Evolutionary conservation across 53 echinoderm and acorn worm genomes (phyloP).

Genomic region (Apostichopus leukothele): DNA sequence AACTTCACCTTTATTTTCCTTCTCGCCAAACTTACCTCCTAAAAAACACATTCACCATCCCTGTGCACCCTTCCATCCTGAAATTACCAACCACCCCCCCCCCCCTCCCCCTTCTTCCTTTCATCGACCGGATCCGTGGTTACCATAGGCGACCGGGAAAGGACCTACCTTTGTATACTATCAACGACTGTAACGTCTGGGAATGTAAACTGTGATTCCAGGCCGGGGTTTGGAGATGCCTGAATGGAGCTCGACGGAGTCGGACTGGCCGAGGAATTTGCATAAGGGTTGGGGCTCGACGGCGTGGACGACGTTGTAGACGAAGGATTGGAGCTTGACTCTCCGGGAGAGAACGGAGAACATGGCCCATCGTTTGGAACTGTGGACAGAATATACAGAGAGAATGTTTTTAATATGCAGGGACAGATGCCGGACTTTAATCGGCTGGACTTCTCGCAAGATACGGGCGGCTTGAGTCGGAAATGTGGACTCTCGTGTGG

Average conservation of each 20-base stretch:
- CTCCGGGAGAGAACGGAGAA: conserved; percentile 79
- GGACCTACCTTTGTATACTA: conserved; percentile 33
- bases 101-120: no score
- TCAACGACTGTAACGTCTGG: conserved; percentile 58
- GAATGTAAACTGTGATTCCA: conserved; percentile 78
- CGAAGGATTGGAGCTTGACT: conserved; percentile 98
- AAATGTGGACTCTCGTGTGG: no score
- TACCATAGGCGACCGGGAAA: background rate
- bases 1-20: no score
- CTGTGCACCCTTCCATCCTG: no score
- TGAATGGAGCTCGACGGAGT: conserved; percentile 83
- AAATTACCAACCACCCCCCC: no score
- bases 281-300: conserved; percentile 89
- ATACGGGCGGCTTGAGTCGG: no score
- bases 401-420: no score
- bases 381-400: background rate
- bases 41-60: no score
- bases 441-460: no score
- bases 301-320: conserved; percentile 96
- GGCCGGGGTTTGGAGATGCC: conserved; percentile 64
- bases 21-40: no score
- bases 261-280: conserved; percentile 68
- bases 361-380: conserved; percentile 25
- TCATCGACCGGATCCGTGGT: no score
- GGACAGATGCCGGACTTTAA: no score